A percentile compares a stretch with the other conserved stretches of the same genome.
phyloP scores from a whole-genome alignment of 2,888 invertebrate species.

The Arrhopalites spinosus region DNA sequence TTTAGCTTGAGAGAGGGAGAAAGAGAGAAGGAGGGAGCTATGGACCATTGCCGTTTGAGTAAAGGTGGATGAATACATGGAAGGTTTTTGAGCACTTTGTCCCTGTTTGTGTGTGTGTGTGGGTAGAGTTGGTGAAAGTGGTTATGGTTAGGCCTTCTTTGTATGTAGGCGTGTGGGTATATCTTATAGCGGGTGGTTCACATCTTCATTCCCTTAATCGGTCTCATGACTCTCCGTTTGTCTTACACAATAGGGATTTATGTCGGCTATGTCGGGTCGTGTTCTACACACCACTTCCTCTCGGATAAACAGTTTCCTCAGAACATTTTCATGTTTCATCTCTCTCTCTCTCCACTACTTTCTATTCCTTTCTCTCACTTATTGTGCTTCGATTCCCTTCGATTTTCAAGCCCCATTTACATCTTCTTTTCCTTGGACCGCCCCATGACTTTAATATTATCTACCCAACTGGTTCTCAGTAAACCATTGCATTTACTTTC shows the following conservation, averaged over 20 bases:
- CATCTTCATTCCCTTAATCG: constrained; percentile 44
- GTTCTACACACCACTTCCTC: constrained; percentile 40
- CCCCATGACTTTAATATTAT: constrained; percentile 33
- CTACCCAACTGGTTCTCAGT: constrained; percentile 25
- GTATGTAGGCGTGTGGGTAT: constrained; percentile 16
- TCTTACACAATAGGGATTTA: constrained; percentile 40
- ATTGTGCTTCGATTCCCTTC: constrained; percentile 40
- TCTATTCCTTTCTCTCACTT: constrained; percentile 32
- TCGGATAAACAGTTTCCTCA: constrained; percentile 42
- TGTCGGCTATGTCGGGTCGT: constrained; percentile 40
- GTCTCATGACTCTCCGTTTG: constrained; percentile 37
- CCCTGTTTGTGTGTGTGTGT: not conserved
- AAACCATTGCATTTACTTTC: constrained; percentile 28
- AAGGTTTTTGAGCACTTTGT: not conserved
- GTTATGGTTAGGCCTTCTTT: no score
- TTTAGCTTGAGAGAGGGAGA: not conserved
- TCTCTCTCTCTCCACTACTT: constrained; percentile 18
- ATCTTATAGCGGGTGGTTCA: constrained; percentile 25
- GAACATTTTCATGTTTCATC: constrained; percentile 43
- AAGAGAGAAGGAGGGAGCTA: not conserved
- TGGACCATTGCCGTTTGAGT: not conserved
- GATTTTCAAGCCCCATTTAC: constrained; percentile 33
- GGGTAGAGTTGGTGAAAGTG: not conserved
- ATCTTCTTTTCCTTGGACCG: constrained; percentile 33
- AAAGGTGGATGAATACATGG: not conserved